Evolutionary conservation across 2,113 vertebrate species (phyloP), one percentile per base, ranked within the genome.

Genomic region (Hyperopisus bebe): DNA sequence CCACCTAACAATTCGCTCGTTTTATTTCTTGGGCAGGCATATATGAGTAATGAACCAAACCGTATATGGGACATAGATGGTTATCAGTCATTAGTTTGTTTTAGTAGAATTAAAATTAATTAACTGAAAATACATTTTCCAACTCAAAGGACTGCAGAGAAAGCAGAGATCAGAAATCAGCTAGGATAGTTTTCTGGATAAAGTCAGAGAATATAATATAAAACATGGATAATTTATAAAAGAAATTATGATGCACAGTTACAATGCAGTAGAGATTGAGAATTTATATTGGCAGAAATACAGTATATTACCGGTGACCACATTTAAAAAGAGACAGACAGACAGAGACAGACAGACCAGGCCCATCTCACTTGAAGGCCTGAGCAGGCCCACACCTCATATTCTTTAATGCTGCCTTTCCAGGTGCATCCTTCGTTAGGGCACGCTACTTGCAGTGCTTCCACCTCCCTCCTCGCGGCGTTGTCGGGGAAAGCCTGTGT

Each of bases 401-500:
- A 99, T 7, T 99, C 98, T 91, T 97, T 99, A 87, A 99, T 96
- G 5, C 97, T 98, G 35, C 98, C 98, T 58, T 95, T 97, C 98
- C 98, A 99, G 0, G 94, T 94, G 92, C 98, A 99, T 47, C 96
- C 97, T 0, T 96, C 96, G 3, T 96, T 97, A 74, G 96, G 95
- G 91, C 98, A 99, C 74, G 97, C 88, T 0, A 98, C 98, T 0
- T 97, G 97, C 92, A 99, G 92, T 27, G 97, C 97, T 92, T 99
- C 98, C 66, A 99, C 97, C 90, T 99, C 98, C 91, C 98, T 95
- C 2, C 98, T 97, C 0, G 98, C 98, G 0, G 98, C 98, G 1
- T 99, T 99, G 93, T 99, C 98, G 0, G 98, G 97, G 92, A 99
- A 99, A 17, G 98, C 98, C 98, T 99, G 89, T 27, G 42, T 1